Evolutionary conservation across 1,140 invertebrate genomes (phyloP), one percentile per base, ranked within the genome.

Genomic region (Delia radicum): DNA sequence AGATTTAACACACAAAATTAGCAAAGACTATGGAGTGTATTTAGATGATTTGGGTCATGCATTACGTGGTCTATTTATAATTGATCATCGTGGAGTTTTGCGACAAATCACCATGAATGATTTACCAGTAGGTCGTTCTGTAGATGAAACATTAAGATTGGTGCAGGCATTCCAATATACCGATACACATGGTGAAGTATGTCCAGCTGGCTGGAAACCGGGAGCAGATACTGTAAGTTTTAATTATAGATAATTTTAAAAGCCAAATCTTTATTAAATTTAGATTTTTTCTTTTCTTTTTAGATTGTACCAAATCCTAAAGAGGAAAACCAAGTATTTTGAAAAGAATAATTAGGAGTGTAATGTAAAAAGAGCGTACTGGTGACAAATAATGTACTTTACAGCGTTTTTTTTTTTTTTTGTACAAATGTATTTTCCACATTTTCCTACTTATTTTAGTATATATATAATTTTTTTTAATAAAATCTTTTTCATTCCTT

Each of bases 141-240:
- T 97, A 13, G 95, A 97, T 88, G 96, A 97, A 88, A 96, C 95
- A 1, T 87, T 97, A 61, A 90, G 96, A 81, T 86, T 98, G 27
- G 94, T 98, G 0, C 95, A 97, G 89, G 96, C 96, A 63, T 97
- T 97, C 88, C 94, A 97, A 87, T 97, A 94, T 85, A 96, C 95
- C 3, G 96, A 97, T 82, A 86, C 93, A 74, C 94, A 97, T 86
- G 95, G 95, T 65, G 96, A 97, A 90, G 93, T 98, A 1, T 98
- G 96, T 86, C 96, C 96, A 77, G 96, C 95, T 83, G 94, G 94
- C 55, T 98, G 96, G 96, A 95, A 94, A 87, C 96, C 96, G 71
- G 96, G 96, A 46, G 91, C 92, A 86, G 94, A 94, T 87, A 97
- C 95, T 73, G 92, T 93, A 87, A 87, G 88, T 80, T 55, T 4